Base-by-base conservation (phyloP, 2,888 invertebrate genomes). In the Mylabris sibirica region DNA sequence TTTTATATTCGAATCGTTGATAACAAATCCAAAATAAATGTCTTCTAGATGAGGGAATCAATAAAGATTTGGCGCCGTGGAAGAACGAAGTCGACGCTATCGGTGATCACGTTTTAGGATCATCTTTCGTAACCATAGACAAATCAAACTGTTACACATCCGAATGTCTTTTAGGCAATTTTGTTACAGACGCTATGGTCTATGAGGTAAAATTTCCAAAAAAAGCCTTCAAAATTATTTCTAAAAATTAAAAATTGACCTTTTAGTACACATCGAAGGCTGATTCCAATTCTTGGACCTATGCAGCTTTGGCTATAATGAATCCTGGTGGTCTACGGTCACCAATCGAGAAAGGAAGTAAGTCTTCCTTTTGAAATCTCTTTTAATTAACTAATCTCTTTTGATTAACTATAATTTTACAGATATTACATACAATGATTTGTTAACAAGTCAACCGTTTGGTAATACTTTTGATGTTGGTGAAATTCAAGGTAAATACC, bases 151-250 rank as follows among this genome's bases (percentile, higher is more conserved):
- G 94, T 76, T 78, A 87, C 0, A 83, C 84, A n/a, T 78, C 77
- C 0, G 94, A 94, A 81, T 94, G 94, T 77, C 92, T 91, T 77
- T 83, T 94, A 60, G 94, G 93, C 22, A 91, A 89, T 80, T 88
- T 92, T 17, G 86, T 93, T 63, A 88, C 92, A 38, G 93, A 94
- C 73, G 90, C 93, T 0, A 90, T 91, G 85, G 85, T 93, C 74
- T 85, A 91, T 77, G 79, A 87, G 66, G 92, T 92, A 81, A 84
- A 88, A n/a, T n/a, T n/a, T 82, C 30, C 35, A 20, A n/a, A 17
- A 44, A 60, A 26, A 3, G 2, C 11, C 14, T 12, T 34, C 6
- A 3, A 26, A 34, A 38, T 12, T 14, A 38, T 59, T 49, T 34
- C 26, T 22, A 17, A 63, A 38, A 38, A 17, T 0, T 11, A 17